A percentile compares a stretch with the other conserved stretches of the same genome.
Conservation (phyloP, 1,140 invertebrate species). For the Macrosteles quadrilineatus region DNA sequence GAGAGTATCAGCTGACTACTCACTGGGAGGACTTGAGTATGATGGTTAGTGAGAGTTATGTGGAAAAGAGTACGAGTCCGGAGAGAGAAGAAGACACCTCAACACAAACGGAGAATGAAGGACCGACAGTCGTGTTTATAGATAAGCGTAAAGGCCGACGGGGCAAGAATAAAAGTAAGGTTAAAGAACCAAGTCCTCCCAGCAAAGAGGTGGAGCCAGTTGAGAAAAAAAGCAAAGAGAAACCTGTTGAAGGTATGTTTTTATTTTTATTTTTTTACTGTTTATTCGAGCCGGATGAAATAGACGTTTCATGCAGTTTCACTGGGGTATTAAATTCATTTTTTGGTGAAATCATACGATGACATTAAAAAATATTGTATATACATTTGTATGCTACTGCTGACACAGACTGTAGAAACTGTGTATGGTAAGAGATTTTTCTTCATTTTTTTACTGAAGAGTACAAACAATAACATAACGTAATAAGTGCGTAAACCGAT, state of each 20-base stretch:
- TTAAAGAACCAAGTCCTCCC: neutral
- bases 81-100: neutral
- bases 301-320: too few species aligned
- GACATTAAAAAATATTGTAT: too few species aligned
- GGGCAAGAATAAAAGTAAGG: neutral
- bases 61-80: too few species aligned
- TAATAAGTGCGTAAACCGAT: too few species aligned
- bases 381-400: too few species aligned
- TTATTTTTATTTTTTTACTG: neutral
- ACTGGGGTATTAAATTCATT: too few species aligned
- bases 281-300: too few species aligned
- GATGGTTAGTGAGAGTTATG: neutral
- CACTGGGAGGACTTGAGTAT: conserved; percentile 10
- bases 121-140: conserved; percentile 1
- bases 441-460: too few species aligned
- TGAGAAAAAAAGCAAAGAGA: conserved; percentile 5
- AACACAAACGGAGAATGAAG: neutral
- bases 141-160: neutral
- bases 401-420: too few species aligned
- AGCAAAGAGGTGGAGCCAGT: neutral
- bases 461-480: too few species aligned
- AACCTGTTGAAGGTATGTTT: conserved; percentile 3
- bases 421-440: too few species aligned
- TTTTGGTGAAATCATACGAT: too few species aligned
- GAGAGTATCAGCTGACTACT: conserved; percentile 1